Conservation (phyloP, 2,797 vertebrate species). For the Anas bernieri region DNA sequence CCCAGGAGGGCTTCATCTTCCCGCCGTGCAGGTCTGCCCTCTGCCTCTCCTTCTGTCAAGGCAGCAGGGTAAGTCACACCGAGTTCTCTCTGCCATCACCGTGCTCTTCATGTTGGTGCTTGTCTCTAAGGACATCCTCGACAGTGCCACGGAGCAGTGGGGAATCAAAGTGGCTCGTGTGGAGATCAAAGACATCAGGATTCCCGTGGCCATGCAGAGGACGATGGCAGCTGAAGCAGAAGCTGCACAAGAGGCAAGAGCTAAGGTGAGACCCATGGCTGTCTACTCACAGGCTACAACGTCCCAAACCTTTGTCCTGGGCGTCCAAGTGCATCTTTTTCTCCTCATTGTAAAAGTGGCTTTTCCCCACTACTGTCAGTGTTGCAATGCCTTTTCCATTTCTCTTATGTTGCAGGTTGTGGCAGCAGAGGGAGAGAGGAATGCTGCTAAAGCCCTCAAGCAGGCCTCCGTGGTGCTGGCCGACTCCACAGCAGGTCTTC, state of each 20-base stretch:
- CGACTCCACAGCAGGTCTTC: constrained; percentile 74
- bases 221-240: constrained; percentile 85
- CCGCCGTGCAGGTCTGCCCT: not conserved
- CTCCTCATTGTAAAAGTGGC: not conserved
- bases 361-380: not conserved
- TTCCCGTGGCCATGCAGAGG: constrained; percentile 80
- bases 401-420: constrained; percentile 72
- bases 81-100: not conserved
- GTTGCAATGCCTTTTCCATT: not conserved
- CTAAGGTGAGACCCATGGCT: constrained; percentile 66
- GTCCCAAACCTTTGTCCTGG: not conserved
- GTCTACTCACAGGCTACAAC: not conserved
- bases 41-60: not conserved
- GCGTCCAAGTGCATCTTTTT: not conserved
- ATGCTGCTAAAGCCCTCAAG: constrained; percentile 80
- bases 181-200: constrained; percentile 82
- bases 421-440: constrained; percentile 82
- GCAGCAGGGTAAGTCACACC: rapidly evolving
- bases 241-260: constrained; percentile 76
- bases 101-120: not conserved
- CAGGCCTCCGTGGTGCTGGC: constrained; percentile 77
- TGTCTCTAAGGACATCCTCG: constrained; percentile 71
- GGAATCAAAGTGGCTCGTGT: constrained; percentile 82
- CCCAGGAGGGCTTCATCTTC: rapidly evolving
- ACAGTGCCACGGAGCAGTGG: constrained; percentile 75